phyloP scores from a whole-genome alignment of 2,888 invertebrate genomes.

The Oxystoma pomonae region DNA sequence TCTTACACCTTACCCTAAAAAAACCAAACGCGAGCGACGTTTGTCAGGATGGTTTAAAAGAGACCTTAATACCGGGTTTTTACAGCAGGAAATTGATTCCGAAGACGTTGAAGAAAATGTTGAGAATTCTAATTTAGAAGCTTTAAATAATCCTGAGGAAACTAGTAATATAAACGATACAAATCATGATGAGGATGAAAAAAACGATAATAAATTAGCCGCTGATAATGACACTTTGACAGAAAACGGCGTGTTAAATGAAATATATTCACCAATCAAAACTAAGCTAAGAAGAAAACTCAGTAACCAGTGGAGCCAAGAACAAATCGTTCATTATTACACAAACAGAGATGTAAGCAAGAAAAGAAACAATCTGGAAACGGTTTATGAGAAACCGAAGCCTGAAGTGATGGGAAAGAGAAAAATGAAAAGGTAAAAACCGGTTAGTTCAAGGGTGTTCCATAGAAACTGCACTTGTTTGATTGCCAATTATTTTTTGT shows the following conservation, averaged over 20 bases:
- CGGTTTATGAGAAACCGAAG: slow-evolving; percentile 15
- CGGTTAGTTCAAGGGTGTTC: too few species aligned
- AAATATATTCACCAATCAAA: neutral
- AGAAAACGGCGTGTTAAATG: too few species aligned
- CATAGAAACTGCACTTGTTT: too few species aligned
- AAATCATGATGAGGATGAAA: neutral
- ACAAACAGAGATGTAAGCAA: slow-evolving; percentile 12
- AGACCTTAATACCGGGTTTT: slow-evolving; percentile 13
- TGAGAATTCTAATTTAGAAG: neutral
- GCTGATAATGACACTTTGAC: too few species aligned
- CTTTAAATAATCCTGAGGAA: neutral
- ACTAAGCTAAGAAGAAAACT: slow-evolving; percentile 5
- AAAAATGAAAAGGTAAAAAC: slow-evolving; percentile 3
- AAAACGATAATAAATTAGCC: neutral
- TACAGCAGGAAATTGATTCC: slow-evolving; percentile 3
- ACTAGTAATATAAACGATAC: neutral
- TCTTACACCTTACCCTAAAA: neutral
- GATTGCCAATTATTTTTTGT: too few species aligned
- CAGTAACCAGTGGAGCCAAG: slow-evolving; percentile 2
- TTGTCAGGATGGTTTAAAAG: slow-evolving; percentile 9
- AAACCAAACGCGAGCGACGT: neutral
- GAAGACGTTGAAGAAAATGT: neutral
- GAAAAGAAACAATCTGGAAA: slow-evolving; percentile 11
- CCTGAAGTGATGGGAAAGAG: slow-evolving; percentile 4
- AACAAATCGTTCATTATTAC: slow-evolving; percentile 16